Evolutionary conservation across 2,888 invertebrate species (phyloP), one percentile per base, ranked within the genome.

Genomic region (Drosophila paramelanica): DNA sequence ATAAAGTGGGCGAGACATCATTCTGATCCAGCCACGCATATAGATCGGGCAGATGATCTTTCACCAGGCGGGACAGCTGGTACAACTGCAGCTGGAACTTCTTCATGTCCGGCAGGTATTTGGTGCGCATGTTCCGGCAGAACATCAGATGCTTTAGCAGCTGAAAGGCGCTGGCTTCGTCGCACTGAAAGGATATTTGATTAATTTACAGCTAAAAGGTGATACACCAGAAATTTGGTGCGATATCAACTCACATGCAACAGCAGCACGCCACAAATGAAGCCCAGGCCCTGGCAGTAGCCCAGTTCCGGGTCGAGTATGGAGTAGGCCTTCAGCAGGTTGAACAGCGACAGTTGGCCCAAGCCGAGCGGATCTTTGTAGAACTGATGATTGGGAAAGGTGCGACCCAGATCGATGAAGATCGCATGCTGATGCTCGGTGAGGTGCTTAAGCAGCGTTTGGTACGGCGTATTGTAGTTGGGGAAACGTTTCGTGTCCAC

Each of bases 401-500:
- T 92, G 49, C 92, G 81, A 94, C 97, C 98, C 72, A 99, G 93
- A 92, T 99, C 99, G 58, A 99, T 98, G 46, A 99, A 94, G 82
- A 99, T 99, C 1, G 98, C 98, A 91, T 99, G 99, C 90, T 99
- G 99, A 88, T 98, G 98, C 25, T 98, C 97, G 0, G 99, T 98
- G 13, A 99, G 94, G 71, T 97, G 97, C 42, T 96, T 96, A 23
- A 98, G 93, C 5, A 98, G 93, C 0, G 96, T 94, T 41, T 95
- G 94, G 91, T 98, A 99, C 0, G 96, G 95, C 4, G 95, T 94
- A 90, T 96, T 95, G 91, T 96, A 97, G 85, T 95, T 95, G 0
- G 97, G 97, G 87, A 95, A 96, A 13, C 94, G 93, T 41, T 93
- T 93, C 0, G 94, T 93, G 81, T 96, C 96, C 0, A 96, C 95